Evolutionary conservation across 2,113 vertebrate genomes (phyloP).

Genomic region (Rhagologus leucostigma): DNA sequence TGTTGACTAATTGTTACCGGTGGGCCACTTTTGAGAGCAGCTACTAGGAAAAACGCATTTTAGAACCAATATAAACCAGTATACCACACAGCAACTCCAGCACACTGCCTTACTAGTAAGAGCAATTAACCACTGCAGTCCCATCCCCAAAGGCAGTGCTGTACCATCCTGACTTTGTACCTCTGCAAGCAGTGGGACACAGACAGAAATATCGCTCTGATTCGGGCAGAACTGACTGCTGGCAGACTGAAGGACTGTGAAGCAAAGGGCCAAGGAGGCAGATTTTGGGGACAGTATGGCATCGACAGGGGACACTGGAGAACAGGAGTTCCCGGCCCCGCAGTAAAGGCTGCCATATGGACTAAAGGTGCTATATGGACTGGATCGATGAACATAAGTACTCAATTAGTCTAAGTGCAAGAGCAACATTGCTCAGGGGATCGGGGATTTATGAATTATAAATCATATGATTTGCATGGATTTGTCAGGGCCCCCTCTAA

Average conservation of each 20-base stretch:
- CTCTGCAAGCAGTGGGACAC: not conserved
- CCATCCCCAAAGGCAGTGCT: not conserved
- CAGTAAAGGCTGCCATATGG: not conserved
- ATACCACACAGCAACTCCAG: not conserved
- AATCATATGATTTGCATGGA: constrained; percentile 44
- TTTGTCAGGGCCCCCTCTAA: constrained; percentile 2
- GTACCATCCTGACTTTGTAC: not conserved
- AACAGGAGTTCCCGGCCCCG: not conserved
- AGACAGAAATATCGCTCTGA: not conserved
- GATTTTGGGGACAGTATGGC: not conserved
- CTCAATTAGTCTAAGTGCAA: constrained; percentile 52
- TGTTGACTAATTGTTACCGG: not conserved
- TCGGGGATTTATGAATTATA: constrained; percentile 32
- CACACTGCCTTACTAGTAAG: not conserved
- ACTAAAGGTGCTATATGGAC: constrained; percentile 33
- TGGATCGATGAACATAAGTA: constrained; percentile 44
- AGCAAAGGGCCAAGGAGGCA: not conserved
- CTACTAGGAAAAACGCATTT: not conserved
- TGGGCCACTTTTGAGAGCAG: not conserved
- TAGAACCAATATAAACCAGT: not conserved
- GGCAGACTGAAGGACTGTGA: not conserved
- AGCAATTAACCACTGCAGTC: too few species aligned
- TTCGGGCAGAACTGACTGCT: not conserved
- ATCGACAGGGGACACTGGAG: not conserved
- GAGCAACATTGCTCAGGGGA: not conserved